phyloP scores from a whole-genome alignment of 2,113 vertebrate genomes.

The Mirounga angustirostris region DNA sequence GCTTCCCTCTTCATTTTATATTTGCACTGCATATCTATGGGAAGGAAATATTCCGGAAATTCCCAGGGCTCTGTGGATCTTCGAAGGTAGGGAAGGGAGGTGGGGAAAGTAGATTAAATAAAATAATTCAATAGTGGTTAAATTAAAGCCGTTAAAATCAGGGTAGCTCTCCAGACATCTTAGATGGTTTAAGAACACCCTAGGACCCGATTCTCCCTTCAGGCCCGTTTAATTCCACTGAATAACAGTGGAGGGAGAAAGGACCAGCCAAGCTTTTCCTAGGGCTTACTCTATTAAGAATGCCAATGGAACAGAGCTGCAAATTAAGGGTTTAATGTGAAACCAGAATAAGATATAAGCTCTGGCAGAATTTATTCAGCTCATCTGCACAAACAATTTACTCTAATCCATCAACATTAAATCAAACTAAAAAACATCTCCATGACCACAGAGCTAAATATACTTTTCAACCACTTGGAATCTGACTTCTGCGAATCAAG shows the following conservation, averaged over 20 bases:
- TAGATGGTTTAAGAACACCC: background rate
- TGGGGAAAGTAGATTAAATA: background rate
- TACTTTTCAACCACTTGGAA: background rate
- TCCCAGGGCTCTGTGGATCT: background rate
- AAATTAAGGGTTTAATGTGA: background rate
- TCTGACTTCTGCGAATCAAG: background rate
- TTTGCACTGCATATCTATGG: fast-evolving
- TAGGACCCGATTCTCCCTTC: background rate
- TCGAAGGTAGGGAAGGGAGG: background rate
- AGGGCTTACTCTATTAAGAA: background rate
- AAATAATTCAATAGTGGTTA: background rate
- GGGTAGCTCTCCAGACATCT: background rate
- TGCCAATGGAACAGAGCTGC: background rate
- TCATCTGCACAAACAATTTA: constrained; percentile 32
- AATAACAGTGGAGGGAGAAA: background rate
- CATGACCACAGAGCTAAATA: constrained; percentile 13
- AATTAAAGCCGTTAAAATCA: background rate
- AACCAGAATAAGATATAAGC: background rate
- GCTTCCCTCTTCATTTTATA: background rate
- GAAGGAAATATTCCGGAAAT: background rate
- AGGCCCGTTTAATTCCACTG: background rate
- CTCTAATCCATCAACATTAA: constrained; percentile 53
- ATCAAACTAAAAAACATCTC: constrained; percentile 47
- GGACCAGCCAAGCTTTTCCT: background rate
- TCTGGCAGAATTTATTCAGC: constrained; percentile 10